A percentile compares a stretch with the other conserved stretches of the same genome.
Evolutionary conservation across 2,797 vertebrate genomes (phyloP).

Genomic region (Periophthalmus magnuspinnatus): DNA sequence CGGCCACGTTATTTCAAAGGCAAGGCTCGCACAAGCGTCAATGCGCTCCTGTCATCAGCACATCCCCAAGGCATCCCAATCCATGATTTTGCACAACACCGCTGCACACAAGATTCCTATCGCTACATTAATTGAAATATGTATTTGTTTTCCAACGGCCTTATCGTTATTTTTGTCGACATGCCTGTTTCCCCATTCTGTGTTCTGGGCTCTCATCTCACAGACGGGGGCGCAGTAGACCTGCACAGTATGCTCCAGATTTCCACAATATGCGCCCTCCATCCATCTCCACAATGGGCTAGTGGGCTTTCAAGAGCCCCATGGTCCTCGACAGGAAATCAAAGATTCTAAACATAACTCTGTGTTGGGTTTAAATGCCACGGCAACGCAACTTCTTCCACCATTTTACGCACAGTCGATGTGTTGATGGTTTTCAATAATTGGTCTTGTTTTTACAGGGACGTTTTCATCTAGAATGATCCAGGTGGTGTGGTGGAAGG

Average conservation of each 20-base stretch:
- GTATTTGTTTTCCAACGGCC: not conserved
- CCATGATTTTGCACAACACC: constrained; percentile 16
- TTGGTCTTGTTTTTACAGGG: not conserved
- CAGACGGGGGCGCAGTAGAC: constrained; percentile 70
- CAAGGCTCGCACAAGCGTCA: constrained; percentile 30
- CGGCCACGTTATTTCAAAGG: constrained; percentile 5
- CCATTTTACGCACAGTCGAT: not conserved
- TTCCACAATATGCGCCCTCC: constrained; percentile 35
- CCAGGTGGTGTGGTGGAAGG: constrained; percentile 31
- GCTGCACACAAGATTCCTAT: not conserved
- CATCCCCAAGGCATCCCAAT: constrained; percentile 23
- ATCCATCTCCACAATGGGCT: constrained; percentile 40
- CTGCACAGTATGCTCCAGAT: constrained; percentile 49
- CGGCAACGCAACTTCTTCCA: not conserved
- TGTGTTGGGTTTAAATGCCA: constrained; percentile 13
- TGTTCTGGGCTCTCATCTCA: constrained; percentile 29
- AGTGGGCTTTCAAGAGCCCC: constrained; percentile 41
- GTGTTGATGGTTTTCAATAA: not conserved
- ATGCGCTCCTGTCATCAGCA: constrained; percentile 36
- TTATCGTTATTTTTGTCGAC: constrained; percentile 18
- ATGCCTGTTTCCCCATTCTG: not conserved
- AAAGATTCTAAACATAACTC: constrained; percentile 29
- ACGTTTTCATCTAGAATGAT: not conserved
- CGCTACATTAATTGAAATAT: not conserved
- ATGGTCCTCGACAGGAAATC: constrained; percentile 25